These are phyloP conservation scores for Oreochromis mossambicus DNA, from an alignment of 2,797 vertebrate genomes.

Conservation along the genomic window DNA sequence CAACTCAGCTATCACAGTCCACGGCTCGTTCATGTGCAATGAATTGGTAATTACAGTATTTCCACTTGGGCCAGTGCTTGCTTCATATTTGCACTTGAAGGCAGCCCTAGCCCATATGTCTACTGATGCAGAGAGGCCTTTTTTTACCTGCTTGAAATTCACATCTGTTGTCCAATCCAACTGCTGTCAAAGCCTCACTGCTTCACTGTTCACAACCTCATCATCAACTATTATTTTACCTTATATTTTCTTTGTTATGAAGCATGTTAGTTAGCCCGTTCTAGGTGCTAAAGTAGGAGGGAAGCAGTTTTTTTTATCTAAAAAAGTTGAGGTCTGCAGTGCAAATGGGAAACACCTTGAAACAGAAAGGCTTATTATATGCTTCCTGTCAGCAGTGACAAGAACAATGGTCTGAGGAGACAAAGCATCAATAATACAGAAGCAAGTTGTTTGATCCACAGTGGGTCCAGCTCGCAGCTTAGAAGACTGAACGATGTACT, in stretches of 20 bases:
- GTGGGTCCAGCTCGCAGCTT: background rate
- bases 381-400: background rate
- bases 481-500: background rate
- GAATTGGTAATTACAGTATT: conserved; percentile 29
- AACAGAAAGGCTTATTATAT: background rate
- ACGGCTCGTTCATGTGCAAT: conserved; percentile 18
- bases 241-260: background rate
- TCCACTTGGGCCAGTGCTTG: conserved; percentile 3
- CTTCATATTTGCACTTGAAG: conserved; percentile 20
- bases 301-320: background rate
- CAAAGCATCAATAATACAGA: background rate
- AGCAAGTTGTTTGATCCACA: background rate
- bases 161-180: conserved; percentile 3
- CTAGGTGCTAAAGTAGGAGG: background rate
- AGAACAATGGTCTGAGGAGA: background rate
- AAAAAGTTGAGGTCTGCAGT: background rate
- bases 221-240: background rate
- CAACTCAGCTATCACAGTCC: conserved; percentile 29
- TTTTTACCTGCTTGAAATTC: conserved; percentile 30
- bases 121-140: background rate
- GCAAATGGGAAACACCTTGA: background rate
- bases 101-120: background rate
- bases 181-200: background rate
- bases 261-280: background rate
- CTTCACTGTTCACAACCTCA: background rate